Base-by-base conservation (phyloP, 2,797 vertebrate species). In the Pyrocephalus nanus region DNA sequence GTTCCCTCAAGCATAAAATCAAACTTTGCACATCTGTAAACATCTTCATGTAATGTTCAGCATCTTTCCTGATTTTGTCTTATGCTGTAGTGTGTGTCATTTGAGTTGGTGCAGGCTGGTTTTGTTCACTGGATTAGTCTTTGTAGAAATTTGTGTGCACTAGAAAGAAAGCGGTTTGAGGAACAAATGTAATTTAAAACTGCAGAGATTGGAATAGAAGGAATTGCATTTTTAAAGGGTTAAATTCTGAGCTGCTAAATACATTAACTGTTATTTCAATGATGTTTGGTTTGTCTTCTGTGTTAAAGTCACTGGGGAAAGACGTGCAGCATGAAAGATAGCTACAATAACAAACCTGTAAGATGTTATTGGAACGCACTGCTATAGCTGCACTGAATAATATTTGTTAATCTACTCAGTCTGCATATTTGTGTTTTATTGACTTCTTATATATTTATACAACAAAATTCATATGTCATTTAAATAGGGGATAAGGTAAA, bases 201-300 rank as follows among this genome's bases (percentile, higher is more conserved):
- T 71, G 42, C 27, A 75, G 42, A 94, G 75, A 69, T 86, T 48
- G 62, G 18, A 83, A 45, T 72, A 54, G 73, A 70, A 85, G 66
- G 50, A 93, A 53, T 78, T 36, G 38, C 7, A 6, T 64, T 82
- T 70, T 66, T 83, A 86, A 54, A 67, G 29, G 22, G 15, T 77
- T 73, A 32, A 77, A 67, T 83, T 92, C 21, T 77, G 32, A 94
- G 79, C 85, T 95, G 71, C 88, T 94, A 78, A 71, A 42, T 69
- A 57, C 23, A 42, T 78, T 74, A 85, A 86, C 65, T 88, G 57
- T 75, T 93, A 47, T 15, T 86, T 76, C 48, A 70, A 54, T 75
- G 72, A 32, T 54, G 42, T 83, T 93, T 94, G 50, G 12, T 74
- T 91, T 77, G 61, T 82, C 27, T 77, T 79, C 25, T 53, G 27